Evolutionary conservation across 2,888 invertebrate genomes (phyloP), one percentile per base, ranked within the genome.

Genomic region (Drosophila mayaguana): DNA sequence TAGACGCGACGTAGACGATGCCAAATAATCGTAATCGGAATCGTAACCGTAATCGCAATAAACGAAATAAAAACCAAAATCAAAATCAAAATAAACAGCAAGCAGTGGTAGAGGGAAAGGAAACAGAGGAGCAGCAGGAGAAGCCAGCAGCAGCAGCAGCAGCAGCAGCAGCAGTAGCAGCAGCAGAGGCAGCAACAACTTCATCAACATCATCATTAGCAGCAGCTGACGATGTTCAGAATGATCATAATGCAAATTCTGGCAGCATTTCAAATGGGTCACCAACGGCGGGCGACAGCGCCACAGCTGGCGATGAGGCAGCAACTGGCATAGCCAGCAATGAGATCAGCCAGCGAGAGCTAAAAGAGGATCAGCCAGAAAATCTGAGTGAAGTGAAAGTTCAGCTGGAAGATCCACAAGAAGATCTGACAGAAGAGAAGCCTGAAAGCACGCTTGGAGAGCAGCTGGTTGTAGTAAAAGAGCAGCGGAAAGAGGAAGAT

Each of bases 1-100:
- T 57, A 51, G 69, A 69, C 55, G 46, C 81, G 73, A 75, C 68
- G 14, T 76, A 75, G 84, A 91, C 87, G 78, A 91, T 92, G 92
- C 92, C 92, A 64, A 91, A 90, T 79, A 85, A 91, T 69, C 89
- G 88, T 56, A 90, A 89, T 76, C 89, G 89, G 40, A 90, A 90
- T 77, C 90, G 83, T 61, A 86, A 88, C 72, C 86, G 88, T 67
- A 89, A 87, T 69, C 89, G 90, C 63, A 91, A 88, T 36, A 92
- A 88, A 70, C 91, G 91, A 64, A 91, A 85, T 70, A 88, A 85
- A 64, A 88, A 53, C 7, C 9, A 3, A 22, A 53, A 86, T 63
- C 91, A 85, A 51, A 83, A 83, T 62, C 83, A 67, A 70, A 69
- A 45, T 63, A 67, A 71, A 36, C 65, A 70, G 61, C 63, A 66